These are phyloP conservation scores for Microtus ochrogaster DNA, from an alignment of 2,113 vertebrate genomes.

Conservation along the genomic window DNA sequence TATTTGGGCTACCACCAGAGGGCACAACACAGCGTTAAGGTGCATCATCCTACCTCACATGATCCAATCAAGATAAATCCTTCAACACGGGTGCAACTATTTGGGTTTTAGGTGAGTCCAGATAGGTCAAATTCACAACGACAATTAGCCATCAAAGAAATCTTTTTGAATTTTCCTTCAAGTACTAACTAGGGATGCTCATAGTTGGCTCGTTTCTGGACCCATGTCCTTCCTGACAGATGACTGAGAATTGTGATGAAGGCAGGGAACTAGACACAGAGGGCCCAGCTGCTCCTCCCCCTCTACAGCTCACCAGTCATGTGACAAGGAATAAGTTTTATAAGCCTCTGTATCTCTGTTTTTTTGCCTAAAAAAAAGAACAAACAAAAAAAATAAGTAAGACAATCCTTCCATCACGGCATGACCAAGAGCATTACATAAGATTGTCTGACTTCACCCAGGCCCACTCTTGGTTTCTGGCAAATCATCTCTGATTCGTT, in stretches of 20 bases:
- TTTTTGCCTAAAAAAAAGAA: neutral
- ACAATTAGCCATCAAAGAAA: neutral
- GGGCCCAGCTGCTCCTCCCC: neutral
- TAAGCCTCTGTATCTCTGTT: neutral
- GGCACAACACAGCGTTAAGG: fast-evolving
- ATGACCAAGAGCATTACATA: neutral
- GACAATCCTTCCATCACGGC: neutral
- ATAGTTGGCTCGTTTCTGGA: neutral
- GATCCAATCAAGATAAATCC: neutral
- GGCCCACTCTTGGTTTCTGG: neutral
- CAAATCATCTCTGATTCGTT: slow-evolving; percentile 17
- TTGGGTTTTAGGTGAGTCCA: neutral
- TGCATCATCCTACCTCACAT: neutral
- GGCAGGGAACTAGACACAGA: neutral
- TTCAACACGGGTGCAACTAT: neutral
- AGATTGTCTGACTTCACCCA: neutral
- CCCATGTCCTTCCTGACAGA: neutral
- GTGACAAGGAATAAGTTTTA: neutral
- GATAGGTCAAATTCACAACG: neutral
- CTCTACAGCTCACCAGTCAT: neutral
- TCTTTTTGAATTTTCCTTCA: neutral
- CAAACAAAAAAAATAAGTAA: neutral
- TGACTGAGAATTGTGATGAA: neutral
- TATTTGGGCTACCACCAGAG: neutral
- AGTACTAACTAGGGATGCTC: neutral